Conservation (phyloP, 92 coral and sea anemone species). For the Micromussa lordhowensis region DNA sequence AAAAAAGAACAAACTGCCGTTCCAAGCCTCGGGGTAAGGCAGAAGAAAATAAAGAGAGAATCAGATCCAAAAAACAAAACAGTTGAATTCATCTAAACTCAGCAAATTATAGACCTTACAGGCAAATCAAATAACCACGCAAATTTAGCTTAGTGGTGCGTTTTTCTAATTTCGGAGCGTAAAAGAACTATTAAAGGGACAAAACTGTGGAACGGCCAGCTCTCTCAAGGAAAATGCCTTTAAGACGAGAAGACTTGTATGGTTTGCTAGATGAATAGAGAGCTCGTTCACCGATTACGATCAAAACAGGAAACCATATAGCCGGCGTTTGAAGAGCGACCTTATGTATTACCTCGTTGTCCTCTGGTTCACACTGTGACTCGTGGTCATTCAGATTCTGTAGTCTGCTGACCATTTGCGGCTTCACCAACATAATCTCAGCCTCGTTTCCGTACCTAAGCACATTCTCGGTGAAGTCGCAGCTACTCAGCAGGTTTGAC, state of each 20-base stretch:
- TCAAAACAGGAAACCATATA: neutral
- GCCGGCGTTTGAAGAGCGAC: neutral
- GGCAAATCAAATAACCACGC: too few species aligned
- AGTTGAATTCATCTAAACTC: too few species aligned
- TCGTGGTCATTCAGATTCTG: constrained; percentile 81
- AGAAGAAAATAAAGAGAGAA: too few species aligned
- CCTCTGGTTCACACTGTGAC: constrained; percentile 91
- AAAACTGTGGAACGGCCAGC: neutral
- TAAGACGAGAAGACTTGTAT: neutral
- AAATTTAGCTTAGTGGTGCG: too few species aligned
- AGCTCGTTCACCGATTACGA: neutral
- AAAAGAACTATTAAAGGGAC: too few species aligned
- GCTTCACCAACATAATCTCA: constrained; percentile 92
- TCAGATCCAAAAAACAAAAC: too few species aligned
- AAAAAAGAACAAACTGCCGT: too few species aligned
- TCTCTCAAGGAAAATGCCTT: neutral
- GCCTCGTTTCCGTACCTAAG: constrained; percentile 95
- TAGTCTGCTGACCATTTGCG: constrained; percentile 95
- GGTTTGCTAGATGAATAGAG: neutral
- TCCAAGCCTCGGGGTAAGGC: too few species aligned
- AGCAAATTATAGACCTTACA: too few species aligned
- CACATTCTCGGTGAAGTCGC: constrained; percentile 90
- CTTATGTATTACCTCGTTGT: constrained; percentile 56
- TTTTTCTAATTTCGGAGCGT: too few species aligned
- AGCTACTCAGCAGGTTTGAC: constrained; percentile 81